Evolutionary conservation across 2,113 vertebrate species (phyloP).

Genomic region (Aspiorhynchus laticeps): DNA sequence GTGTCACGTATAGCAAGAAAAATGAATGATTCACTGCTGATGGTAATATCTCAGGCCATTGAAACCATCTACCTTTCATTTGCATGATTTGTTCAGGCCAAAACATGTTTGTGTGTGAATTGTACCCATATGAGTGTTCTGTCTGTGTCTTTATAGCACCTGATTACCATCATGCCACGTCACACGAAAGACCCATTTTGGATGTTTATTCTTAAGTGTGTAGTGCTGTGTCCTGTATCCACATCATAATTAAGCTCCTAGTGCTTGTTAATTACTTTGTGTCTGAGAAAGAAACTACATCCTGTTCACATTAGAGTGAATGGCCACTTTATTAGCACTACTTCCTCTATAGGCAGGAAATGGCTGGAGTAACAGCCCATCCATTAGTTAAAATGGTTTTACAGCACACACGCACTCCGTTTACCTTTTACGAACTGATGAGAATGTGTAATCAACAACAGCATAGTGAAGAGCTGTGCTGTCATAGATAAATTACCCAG

Average conservation of each 20-base stretch:
- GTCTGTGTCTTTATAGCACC: conserved; percentile 20
- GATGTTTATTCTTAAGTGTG: not conserved
- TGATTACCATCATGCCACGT: conserved; percentile 41
- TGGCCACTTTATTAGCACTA: not conserved
- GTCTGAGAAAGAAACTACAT: not conserved
- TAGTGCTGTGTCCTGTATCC: not conserved
- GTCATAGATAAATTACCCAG: conserved; percentile 4
- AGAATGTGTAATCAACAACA: not conserved
- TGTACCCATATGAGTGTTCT: not conserved
- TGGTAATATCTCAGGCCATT: not conserved
- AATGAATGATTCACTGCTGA: not conserved
- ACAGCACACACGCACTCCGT: not conserved
- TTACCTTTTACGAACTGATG: not conserved
- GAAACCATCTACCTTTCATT: not conserved
- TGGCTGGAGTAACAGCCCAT: not conserved
- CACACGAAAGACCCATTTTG: not conserved
- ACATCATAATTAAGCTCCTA: not conserved
- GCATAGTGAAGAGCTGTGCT: not conserved
- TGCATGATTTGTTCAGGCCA: conserved; percentile 1
- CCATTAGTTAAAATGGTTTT: conserved; percentile 1
- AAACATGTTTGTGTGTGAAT: not conserved
- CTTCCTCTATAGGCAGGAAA: conserved; percentile 16
- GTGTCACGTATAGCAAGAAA: not conserved
- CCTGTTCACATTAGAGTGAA: conserved; percentile 2
- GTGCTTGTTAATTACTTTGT: not conserved